Evolutionary conservation across 2,113 vertebrate genomes (phyloP).

Genomic region (Anoura caudifer): DNA sequence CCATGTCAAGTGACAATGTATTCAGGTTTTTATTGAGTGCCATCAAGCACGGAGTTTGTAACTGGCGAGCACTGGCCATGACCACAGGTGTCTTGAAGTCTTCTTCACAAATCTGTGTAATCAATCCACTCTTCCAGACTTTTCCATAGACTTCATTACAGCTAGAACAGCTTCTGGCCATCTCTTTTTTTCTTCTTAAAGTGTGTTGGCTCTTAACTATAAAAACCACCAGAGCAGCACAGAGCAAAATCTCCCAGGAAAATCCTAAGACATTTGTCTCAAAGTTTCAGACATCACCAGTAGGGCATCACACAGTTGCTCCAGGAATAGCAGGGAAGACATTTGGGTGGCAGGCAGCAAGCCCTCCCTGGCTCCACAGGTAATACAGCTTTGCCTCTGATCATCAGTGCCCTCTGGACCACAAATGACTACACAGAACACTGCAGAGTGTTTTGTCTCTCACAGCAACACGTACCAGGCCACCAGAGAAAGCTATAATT

Average conservation of each 20-base stretch:
- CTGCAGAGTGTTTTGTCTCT: neutral
- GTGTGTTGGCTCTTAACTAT: neutral
- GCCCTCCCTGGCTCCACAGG: neutral
- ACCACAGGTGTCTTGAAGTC: too few species aligned
- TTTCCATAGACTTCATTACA: too few species aligned
- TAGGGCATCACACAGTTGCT: neutral
- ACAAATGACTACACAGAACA: rapidly evolving
- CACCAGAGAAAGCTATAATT: rapidly evolving
- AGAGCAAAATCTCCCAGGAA: neutral
- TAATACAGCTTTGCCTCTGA: neutral
- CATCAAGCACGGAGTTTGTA: neutral
- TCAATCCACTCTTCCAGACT: neutral
- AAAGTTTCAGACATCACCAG: too few species aligned
- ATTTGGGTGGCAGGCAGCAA: neutral
- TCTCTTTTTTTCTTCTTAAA: neutral
- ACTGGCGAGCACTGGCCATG: rapidly evolving
- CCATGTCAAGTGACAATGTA: too few species aligned
- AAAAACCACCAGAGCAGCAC: rapidly evolving
- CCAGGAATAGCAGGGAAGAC: neutral
- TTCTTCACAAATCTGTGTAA: rapidly evolving
- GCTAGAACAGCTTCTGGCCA: neutral
- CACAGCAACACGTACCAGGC: neutral
- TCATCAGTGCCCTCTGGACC: neutral
- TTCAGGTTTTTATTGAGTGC: neutral
- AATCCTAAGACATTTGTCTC: neutral